Base-by-base conservation (phyloP, 2,113 vertebrate species). In the Lynx canadensis region DNA sequence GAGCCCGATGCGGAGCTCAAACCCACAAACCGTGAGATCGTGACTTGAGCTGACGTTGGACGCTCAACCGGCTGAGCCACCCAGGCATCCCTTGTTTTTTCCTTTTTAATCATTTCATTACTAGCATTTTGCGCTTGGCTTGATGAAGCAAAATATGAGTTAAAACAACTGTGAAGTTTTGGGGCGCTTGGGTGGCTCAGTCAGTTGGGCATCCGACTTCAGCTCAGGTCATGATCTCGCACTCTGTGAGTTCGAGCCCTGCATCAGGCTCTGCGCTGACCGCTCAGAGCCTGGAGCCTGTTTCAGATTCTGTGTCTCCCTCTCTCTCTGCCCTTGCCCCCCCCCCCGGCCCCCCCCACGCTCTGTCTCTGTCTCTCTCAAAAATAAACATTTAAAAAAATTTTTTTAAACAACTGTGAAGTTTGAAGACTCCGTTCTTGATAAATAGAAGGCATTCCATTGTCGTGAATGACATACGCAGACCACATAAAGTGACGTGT, bases 341-440 rank as follows among this genome's bases (percentile, higher is more conserved):
- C 45, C 45, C 41, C 5, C 1, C 45, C 45, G n/a, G n/a, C 0
- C 45, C 7, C 45, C 45, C 45, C 45, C 45, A 45, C 45, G 8
- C 45, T 45, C 45, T 45, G 7, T 45, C 45, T 45, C 45, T 45
- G 45, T 45, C 45, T 45, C 45, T 45, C 45, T 45, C 45, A 45
- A 45, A 45, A 45, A 45, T 45, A 45, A 45, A 45, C 45, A 45
- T 45, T 45, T 0, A 45, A 45, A 45, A 45, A 45, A 45, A 9
- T 9, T 45, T 45, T 91, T 94, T 85, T 60, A 45, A 45, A 45
- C 45, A 9, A 45, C 45, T 45, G 12, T 48, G 36, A 45, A 41
- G 15, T 91, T 94, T 85, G 48, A 81, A 91, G 74, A 88, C 33
- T 15, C 25, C 85, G 45, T 94, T 74, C 85, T 86, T 36, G n/a